These are phyloP conservation scores for Cephus nigrinus DNA, from an alignment of 2,888 invertebrate genomes.

Conservation along the genomic window DNA sequence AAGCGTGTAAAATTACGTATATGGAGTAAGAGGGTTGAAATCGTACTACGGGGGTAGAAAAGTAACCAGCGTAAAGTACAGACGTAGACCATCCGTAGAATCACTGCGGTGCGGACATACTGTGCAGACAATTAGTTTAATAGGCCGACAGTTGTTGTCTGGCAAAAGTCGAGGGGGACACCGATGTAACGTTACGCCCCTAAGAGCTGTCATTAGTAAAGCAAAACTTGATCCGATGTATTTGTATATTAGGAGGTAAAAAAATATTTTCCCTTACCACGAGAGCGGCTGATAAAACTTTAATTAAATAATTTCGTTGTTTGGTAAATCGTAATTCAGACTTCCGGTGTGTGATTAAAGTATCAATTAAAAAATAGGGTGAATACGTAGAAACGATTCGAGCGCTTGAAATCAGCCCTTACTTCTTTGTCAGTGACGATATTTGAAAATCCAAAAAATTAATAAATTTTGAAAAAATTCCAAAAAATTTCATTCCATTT, in stretches of 20 bases:
- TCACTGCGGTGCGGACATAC: slow-evolving; percentile 55
- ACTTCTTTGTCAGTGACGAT: background rate
- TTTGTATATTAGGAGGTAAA: background rate
- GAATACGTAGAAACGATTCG: no score
- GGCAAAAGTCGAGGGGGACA: slow-evolving; percentile 36
- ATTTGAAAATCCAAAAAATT: background rate
- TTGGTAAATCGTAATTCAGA: background rate
- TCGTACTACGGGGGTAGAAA: slow-evolving; percentile 19
- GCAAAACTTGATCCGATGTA: background rate
- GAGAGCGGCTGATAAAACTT: no score
- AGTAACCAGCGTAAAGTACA: slow-evolving; percentile 15
- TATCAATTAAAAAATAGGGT: no score
- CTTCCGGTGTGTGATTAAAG: no score
- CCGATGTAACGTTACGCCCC: slow-evolving; percentile 37
- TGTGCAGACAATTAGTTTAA: slow-evolving; percentile 65
- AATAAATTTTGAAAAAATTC: no score
- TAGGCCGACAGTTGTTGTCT: slow-evolving; percentile 63
- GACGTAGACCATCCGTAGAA: slow-evolving; percentile 33
- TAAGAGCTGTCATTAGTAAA: slow-evolving; percentile 26
- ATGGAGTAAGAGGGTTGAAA: slow-evolving; percentile 37
- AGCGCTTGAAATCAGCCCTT: no score
- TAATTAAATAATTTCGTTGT: no score
- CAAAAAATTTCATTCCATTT: background rate
- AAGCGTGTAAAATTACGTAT: slow-evolving; percentile 51
- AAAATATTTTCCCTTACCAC: background rate